Base-by-base conservation (phyloP, 2,888 invertebrate species). In the Drosophila fulvimacula region DNA sequence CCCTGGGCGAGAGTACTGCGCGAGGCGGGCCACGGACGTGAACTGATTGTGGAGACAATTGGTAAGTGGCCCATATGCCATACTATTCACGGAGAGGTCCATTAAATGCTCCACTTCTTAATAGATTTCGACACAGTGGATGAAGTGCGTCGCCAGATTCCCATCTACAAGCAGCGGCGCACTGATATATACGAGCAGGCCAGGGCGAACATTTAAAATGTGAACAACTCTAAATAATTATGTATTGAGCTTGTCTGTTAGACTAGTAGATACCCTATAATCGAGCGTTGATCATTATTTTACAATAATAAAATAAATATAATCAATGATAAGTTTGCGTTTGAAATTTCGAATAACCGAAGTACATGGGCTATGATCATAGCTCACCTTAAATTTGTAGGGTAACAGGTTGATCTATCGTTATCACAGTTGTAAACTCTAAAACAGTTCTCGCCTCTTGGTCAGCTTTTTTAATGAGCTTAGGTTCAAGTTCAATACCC, bases 121-220 rank as follows among this genome's bases (percentile, higher is more conserved):
- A 0, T 55, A 96, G 97, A 98, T 94, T 92, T 96, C 73, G 93
- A 93, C 24, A 93, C 94, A 73, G 94, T 97, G 46, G 94, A 96
- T 55, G 95, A 96, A 88, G 96, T 97, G 0, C 94, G 98, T 58
- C 93, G 94, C 60, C 97, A 97, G 92, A 97, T 98, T 90, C 98
- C 98, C 2, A 94, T 97, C 41, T 94, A 94, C 55, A 90, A 90
- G 15, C 98, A 98, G 92, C 93, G 95, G 62, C 94, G 97, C 82
- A 93, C 93, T 0, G 97, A 97, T 90, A 81, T 97, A 57, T 97
- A 97, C 87, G 94, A 95, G 73, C 94, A 55, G 58, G 74, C 62
- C 52, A 59, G 44, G 48, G 55, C 44, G 19, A 51, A 61, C 32
- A 39, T 55, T 59, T 70, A 44, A 72, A 72, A 60, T 39, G 17